Evolutionary conservation across 1,140 invertebrate genomes (phyloP).

Genomic region (Euglossa dilemma): DNA sequence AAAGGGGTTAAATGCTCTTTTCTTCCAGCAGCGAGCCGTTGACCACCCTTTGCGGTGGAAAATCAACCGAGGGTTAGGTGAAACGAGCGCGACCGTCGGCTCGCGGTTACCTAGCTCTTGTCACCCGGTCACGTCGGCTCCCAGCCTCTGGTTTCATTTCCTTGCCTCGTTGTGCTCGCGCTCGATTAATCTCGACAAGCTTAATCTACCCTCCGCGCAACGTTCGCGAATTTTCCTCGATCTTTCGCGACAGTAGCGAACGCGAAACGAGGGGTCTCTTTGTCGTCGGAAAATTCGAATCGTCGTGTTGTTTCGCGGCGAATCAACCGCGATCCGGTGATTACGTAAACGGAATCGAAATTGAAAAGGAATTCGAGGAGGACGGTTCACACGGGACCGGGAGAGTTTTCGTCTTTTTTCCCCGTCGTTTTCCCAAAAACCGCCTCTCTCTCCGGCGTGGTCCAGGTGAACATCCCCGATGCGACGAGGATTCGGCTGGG

Average conservation of each 20-base stretch:
- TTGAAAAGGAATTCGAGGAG: neutral
- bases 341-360: neutral
- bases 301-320: no score
- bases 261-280: no score
- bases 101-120: constrained; percentile 1
- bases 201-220: no score
- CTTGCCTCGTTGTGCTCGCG: neutral
- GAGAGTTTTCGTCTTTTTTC: constrained; percentile 1
- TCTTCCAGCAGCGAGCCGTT: constrained; percentile 61
- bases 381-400: neutral
- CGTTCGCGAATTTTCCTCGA: no score
- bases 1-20: constrained; percentile 79
- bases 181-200: neutral
- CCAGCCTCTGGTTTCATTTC: neutral
- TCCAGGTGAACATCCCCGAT: constrained; percentile 77
- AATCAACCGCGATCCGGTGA: neutral
- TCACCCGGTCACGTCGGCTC: constrained; percentile 9
- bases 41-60: constrained; percentile 56
- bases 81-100: constrained; percentile 23
- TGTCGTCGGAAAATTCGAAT: no score
- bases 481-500: constrained; percentile 15
- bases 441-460: constrained; percentile 59
- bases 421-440: constrained; percentile 48
- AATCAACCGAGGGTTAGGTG: constrained; percentile 51
- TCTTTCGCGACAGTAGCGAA: no score